These are phyloP conservation scores for Eurosta solidaginis DNA, from an alignment of 1,140 invertebrate species.

Conservation along the genomic window DNA sequence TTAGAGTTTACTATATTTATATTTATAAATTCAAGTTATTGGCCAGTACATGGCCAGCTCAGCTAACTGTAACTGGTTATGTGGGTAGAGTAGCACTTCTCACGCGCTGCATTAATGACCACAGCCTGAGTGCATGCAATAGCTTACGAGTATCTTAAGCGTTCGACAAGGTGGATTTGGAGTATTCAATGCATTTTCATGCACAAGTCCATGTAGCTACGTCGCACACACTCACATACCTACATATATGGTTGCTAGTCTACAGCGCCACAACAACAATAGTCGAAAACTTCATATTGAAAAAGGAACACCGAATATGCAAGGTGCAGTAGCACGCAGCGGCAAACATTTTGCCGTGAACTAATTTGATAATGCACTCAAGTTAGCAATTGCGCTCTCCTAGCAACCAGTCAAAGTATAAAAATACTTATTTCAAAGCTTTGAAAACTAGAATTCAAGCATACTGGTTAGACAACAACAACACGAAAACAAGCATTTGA, in stretches of 20 bases:
- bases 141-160: too few species aligned
- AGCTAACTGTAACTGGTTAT: neutral
- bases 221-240: neutral
- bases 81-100: neutral
- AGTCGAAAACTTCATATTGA: neutral
- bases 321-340: neutral
- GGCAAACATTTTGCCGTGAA: slow-evolving; percentile 13
- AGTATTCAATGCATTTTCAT: too few species aligned
- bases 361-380: slow-evolving; percentile 21
- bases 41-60: neutral
- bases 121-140: neutral
- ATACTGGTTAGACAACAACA: neutral
- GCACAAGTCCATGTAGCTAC: too few species aligned
- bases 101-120: neutral
- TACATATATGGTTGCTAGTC: neutral
- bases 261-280: neutral
- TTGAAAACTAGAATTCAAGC: neutral
- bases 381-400: neutral
- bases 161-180: neutral
- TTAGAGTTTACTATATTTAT: neutral
- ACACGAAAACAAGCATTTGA: neutral
- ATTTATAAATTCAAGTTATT: neutral
- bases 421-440: neutral
- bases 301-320: too few species aligned
- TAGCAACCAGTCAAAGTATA: too few species aligned